Percentiles rank a stretch among this genome's conserved stretches.
These are phyloP conservation scores for Torymus auratus DNA, from an alignment of 2,888 invertebrate species.

Conservation along the genomic window DNA sequence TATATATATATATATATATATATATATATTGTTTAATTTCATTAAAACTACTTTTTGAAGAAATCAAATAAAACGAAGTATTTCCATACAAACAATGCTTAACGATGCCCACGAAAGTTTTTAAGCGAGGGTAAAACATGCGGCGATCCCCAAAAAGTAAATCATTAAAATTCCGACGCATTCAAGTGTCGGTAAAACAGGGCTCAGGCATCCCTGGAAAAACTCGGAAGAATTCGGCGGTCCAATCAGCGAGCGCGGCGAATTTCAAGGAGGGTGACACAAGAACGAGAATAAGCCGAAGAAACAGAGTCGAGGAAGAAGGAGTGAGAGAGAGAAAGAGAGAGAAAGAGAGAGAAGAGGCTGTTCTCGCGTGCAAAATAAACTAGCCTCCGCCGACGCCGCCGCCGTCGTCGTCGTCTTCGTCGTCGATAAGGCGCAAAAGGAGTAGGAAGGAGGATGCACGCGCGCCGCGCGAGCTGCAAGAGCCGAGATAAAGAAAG, in stretches of 20 bases:
- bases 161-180: slow-evolving; percentile 3
- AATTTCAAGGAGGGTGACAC: slow-evolving; percentile 13
- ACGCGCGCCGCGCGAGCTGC: neutral
- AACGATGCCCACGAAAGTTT: no score
- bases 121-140: no score
- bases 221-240: slow-evolving; percentile 27
- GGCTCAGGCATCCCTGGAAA: slow-evolving; percentile 40
- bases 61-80: no score
- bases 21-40: no score
- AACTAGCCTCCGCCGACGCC: slow-evolving; percentile 39
- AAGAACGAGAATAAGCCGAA: neutral
- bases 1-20: no score
- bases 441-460: neutral
- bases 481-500: slow-evolving; percentile 53
- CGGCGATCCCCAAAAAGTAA: neutral
- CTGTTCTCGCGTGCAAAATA: slow-evolving; percentile 46
- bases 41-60: no score
- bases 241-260: neutral
- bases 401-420: slow-evolving; percentile 10
- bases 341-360: slow-evolving; percentile 44
- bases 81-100: no score
- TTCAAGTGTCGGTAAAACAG: slow-evolving; percentile 12
- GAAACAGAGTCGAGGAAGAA: neutral
- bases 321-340: slow-evolving; percentile 3
- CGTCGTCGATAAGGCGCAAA: slow-evolving; percentile 32